A percentile compares a stretch with the other conserved stretches of the same genome.
These are phyloP conservation scores for Bujurquina vittata DNA, from an alignment of 2,113 vertebrate genomes.

Conservation along the genomic window DNA sequence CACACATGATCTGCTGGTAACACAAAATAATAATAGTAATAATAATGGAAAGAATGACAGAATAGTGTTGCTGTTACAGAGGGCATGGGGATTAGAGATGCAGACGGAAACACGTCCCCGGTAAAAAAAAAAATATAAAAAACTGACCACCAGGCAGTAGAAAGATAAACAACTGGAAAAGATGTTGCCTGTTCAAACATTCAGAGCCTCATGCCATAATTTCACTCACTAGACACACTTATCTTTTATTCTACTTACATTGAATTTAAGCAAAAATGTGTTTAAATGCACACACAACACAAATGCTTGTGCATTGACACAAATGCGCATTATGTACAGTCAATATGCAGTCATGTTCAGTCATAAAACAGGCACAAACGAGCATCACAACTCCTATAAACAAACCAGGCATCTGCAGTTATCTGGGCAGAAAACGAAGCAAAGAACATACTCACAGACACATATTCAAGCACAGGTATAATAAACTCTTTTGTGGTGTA, in stretches of 20 bases:
- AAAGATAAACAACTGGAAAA: conserved; percentile 22
- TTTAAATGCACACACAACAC: not conserved
- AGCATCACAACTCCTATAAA: not conserved
- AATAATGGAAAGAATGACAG: not conserved
- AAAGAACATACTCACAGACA: not conserved
- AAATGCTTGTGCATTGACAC: not conserved
- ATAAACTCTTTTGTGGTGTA: not conserved
- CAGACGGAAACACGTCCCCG: not conserved
- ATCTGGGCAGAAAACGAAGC: not conserved
- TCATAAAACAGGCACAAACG: not conserved
- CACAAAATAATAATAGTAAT: not conserved
- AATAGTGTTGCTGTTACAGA: not conserved
- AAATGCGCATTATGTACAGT: not conserved
- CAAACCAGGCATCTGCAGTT: not conserved
- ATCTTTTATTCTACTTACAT: not conserved
- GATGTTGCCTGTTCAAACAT: conserved; percentile 4
- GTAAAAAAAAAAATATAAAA: not conserved
- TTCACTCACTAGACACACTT: not conserved
- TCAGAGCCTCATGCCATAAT: not conserved
- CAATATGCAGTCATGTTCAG: not conserved
- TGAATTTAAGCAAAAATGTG: not conserved
- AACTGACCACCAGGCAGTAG: not conserved
- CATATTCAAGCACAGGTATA: not conserved
- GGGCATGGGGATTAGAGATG: not conserved
- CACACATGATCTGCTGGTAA: conserved; percentile 39